Percentiles rank a stretch among this genome's conserved stretches.
Evolutionary conservation across 2,797 vertebrate species (phyloP).

Genomic region (Meriones psammophilus): DNA sequence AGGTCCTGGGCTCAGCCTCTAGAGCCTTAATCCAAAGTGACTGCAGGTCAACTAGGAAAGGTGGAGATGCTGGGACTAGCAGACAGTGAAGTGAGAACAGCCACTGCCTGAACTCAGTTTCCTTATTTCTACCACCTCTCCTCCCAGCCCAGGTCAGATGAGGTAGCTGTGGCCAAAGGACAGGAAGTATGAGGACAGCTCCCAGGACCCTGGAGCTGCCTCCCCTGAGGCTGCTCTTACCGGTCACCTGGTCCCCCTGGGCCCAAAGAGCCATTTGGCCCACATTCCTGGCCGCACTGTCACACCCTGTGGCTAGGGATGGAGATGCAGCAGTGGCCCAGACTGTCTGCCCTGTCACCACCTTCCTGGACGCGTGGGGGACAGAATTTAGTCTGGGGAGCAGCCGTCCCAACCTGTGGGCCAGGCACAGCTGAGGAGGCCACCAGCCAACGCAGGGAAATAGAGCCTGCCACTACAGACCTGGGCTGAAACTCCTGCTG

Average conservation of each 20-base stretch:
- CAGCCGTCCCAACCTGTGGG: neutral
- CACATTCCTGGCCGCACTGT: neutral
- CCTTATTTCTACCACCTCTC: neutral
- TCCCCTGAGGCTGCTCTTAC: neutral
- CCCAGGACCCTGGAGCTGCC: neutral
- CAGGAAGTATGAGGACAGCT: neutral
- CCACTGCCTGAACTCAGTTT: neutral
- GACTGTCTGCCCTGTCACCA: neutral
- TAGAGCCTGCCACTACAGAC: neutral
- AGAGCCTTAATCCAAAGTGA: neutral
- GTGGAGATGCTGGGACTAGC: neutral
- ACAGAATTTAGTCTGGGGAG: neutral
- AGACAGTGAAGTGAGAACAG: too few relatives aligned
- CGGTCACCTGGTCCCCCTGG: neutral
- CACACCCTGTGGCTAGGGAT: neutral
- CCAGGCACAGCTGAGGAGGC: neutral
- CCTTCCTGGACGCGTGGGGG: neutral
- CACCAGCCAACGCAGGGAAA: neutral
- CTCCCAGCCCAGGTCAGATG: neutral
- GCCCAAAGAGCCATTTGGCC: neutral
- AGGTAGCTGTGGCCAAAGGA: constrained; percentile 25
- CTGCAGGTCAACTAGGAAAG: neutral
- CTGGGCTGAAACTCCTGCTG: neutral
- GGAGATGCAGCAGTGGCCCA: neutral
- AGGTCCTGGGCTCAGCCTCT: neutral